These are phyloP conservation scores for Nematopogon swammerdamellus DNA, from an alignment of 2,888 invertebrate species.

Conservation along the genomic window DNA sequence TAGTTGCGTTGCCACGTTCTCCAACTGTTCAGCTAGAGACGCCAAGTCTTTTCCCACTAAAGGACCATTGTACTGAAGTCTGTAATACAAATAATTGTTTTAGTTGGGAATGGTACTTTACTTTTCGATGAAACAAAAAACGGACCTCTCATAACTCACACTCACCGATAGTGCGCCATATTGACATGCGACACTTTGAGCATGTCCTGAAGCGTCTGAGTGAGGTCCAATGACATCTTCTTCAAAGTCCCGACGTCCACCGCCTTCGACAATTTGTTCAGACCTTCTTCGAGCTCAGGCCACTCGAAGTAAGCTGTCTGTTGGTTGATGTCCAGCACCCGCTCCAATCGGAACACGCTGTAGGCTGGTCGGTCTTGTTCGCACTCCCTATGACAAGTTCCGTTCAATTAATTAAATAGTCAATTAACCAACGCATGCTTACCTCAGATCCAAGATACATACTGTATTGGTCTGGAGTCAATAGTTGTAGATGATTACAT, in stretches of 20 bases:
- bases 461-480: too few relatives aligned
- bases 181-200: conserved; percentile 56
- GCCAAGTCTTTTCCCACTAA: conserved; percentile 61
- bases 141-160: too few relatives aligned
- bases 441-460: too few relatives aligned
- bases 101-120: too few relatives aligned
- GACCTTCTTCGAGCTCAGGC: conserved; percentile 54
- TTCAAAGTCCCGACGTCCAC: conserved; percentile 50
- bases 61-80: conserved; percentile 57
- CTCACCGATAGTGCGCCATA: conserved; percentile 56
- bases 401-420: too few relatives aligned
- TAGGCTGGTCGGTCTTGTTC: conserved; percentile 70
- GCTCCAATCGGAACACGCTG: conserved; percentile 67
- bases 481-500: too few relatives aligned
- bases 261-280: conserved; percentile 48
- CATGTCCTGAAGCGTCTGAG: conserved; percentile 55
- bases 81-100: conserved; percentile 15
- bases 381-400: conserved; percentile 57
- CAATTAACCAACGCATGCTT: too few relatives aligned
- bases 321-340: conserved; percentile 66
- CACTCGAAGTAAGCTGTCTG: conserved; percentile 63
- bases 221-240: conserved; percentile 57
- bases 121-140: too few relatives aligned
- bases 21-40: conserved; percentile 63
- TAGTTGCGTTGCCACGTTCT: conserved; percentile 64